Evolutionary conservation across 2,113 vertebrate species (phyloP).

Genomic region (Menura novaehollandiae): DNA sequence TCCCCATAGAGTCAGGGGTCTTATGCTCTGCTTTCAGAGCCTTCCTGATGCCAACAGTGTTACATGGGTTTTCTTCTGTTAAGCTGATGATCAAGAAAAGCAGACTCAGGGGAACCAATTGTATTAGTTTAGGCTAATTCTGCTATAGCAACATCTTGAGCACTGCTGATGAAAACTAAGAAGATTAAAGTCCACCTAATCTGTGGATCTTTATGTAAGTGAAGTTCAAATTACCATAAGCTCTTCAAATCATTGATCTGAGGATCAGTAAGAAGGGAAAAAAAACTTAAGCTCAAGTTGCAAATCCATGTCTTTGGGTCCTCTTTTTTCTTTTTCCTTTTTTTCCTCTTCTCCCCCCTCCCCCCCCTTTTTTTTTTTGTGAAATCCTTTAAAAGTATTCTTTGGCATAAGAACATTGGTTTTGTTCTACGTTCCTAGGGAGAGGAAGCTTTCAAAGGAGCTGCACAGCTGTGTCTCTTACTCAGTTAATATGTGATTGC

Average conservation of each 20-base stretch:
- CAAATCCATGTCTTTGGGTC: neutral
- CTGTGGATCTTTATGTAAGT: conserved; percentile 32
- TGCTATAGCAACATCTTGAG: neutral
- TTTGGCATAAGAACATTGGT: neutral
- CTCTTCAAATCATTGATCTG: conserved; percentile 6
- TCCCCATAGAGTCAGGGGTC: neutral
- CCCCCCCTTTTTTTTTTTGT: neutral
- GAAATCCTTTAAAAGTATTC: neutral
- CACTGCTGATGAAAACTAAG: conserved; percentile 25
- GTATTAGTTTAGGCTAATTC: conserved; percentile 34
- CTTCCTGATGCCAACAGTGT: neutral
- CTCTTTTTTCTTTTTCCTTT: neutral
- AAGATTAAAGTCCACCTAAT: conserved; percentile 41
- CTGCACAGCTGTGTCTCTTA: neutral
- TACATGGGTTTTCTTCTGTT: neutral
- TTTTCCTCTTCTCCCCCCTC: no score
- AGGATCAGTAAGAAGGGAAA: neutral
- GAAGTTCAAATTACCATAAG: conserved; percentile 42
- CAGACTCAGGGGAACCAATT: neutral
- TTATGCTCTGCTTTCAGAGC: neutral
- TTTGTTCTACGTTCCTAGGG: neutral
- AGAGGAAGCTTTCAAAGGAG: neutral
- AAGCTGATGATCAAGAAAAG: neutral
- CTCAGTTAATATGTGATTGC: neutral
- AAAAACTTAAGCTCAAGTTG: neutral